These are phyloP conservation scores for Actinia tenebrosa DNA, from an alignment of 64 coral and sea anemone species.

Conservation along the genomic window DNA sequence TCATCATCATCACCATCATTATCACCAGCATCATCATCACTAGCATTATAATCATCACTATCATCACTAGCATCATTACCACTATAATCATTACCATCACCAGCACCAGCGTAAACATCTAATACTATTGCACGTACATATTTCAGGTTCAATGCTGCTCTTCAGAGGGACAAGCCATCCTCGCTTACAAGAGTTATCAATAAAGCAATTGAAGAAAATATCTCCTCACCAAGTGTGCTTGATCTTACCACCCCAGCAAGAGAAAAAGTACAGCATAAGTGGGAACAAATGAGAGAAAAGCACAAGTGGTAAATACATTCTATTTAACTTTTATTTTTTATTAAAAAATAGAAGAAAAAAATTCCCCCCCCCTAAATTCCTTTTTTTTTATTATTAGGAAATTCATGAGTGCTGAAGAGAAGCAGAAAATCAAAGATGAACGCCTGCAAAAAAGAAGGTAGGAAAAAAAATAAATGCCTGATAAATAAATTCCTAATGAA, in stretches of 20 bases:
- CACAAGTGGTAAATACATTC: slow-evolving; percentile 21
- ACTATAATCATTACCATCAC: too few species aligned
- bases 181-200: not conserved
- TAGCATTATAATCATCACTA: too few species aligned
- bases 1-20: too few species aligned
- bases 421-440: slow-evolving; percentile 16
- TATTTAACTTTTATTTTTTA: not conserved
- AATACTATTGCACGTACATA: not conserved
- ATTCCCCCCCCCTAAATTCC: too few species aligned
- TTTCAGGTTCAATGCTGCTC: slow-evolving; percentile 40
- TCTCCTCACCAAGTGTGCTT: slow-evolving; percentile 27
- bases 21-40: too few species aligned
- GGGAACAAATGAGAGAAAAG: slow-evolving; percentile 26
- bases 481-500: too few species aligned
- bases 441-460: not conserved
- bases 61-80: too few species aligned
- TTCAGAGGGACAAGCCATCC: slow-evolving; percentile 31
- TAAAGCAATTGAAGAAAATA: slow-evolving; percentile 21
- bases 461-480: not conserved
- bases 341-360: not conserved
- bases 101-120: not conserved
- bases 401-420: slow-evolving; percentile 21
- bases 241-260: slow-evolving; percentile 10
- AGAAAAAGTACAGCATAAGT: slow-evolving; percentile 24
- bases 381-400: not conserved